phyloP scores from a whole-genome alignment of 2,888 invertebrate genomes.

The Cantharis nigra region DNA sequence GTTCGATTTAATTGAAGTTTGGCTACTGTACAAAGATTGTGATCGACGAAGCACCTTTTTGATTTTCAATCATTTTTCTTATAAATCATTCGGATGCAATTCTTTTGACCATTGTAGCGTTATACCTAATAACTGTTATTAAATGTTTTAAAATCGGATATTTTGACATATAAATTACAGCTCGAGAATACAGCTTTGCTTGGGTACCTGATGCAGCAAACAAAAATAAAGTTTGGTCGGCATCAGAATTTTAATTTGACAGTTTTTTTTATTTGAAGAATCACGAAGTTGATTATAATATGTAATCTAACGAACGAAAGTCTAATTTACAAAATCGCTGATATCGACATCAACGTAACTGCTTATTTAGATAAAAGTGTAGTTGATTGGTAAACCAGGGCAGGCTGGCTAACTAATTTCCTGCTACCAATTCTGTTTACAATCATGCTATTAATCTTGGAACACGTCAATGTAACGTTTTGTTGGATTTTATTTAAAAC shows the following conservation, averaged over 20 bases:
- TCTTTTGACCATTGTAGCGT: slow-evolving; percentile 7
- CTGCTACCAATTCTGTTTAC: slow-evolving; percentile 45
- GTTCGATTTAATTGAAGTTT: slow-evolving; percentile 50
- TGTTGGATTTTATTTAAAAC: slow-evolving; percentile 48
- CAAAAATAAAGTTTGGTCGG: background rate
- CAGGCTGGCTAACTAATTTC: slow-evolving; percentile 46
- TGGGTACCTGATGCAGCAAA: background rate
- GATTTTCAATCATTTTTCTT: slow-evolving; percentile 33
- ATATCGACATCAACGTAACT: background rate
- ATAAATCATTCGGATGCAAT: slow-evolving; percentile 4
- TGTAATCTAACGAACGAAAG: background rate
- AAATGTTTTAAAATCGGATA: slow-evolving; percentile 7
- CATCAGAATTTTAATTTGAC: background rate
- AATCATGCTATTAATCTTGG: slow-evolving; percentile 54
- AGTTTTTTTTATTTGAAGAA: background rate
- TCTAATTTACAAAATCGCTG: background rate
- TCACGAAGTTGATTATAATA: background rate
- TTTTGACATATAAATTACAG: slow-evolving; percentile 16
- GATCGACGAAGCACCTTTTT: slow-evolving; percentile 35
- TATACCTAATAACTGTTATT: slow-evolving; percentile 1
- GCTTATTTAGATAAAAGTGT: slow-evolving; percentile 11
- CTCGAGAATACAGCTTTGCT: slow-evolving; percentile 36
- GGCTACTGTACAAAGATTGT: slow-evolving; percentile 46
- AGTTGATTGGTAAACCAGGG: slow-evolving; percentile 32
- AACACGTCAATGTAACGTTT: slow-evolving; percentile 50